phyloP scores from a whole-genome alignment of 2,888 invertebrate species.

The Ctena decussata region DNA sequence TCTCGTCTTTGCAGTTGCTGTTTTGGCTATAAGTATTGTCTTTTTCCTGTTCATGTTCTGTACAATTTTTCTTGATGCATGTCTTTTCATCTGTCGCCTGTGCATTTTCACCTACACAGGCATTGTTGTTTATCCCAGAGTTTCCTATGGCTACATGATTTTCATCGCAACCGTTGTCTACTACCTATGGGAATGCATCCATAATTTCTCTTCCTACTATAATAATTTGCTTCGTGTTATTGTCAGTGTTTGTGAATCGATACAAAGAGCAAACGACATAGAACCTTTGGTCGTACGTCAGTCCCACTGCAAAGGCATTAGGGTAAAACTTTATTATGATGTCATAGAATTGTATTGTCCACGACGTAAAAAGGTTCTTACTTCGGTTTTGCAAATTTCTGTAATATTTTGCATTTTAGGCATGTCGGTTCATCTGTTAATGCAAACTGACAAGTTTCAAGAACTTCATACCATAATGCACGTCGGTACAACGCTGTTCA shows the following conservation, averaged over 20 bases:
- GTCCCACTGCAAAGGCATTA: constrained; percentile 38
- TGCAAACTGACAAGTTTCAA: constrained; percentile 54
- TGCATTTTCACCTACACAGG: constrained; percentile 67
- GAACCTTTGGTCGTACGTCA: constrained; percentile 27
- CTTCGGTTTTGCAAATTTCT: constrained; percentile 50
- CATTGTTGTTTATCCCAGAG: constrained; percentile 62
- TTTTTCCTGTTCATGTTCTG: constrained; percentile 63
- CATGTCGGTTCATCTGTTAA: constrained; percentile 52
- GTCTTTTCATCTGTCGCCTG: constrained; percentile 55
- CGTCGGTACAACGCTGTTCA: constrained; percentile 63
- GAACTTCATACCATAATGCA: constrained; percentile 65
- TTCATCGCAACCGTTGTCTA: constrained; percentile 58
- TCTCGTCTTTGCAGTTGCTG: neutral
- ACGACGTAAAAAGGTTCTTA: constrained; percentile 56
- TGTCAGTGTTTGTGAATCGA: constrained; percentile 23
- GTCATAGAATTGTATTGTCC: constrained; percentile 58
- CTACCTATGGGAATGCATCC: constrained; percentile 58
- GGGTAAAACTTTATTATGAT: constrained; percentile 45
- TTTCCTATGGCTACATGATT: constrained; percentile 63
- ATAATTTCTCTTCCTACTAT: constrained; percentile 42
- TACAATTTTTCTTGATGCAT: constrained; percentile 66
- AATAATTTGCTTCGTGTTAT: constrained; percentile 37
- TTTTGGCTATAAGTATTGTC: constrained; percentile 5
- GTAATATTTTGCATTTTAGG: constrained; percentile 53
- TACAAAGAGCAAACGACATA: constrained; percentile 25